A percentile compares a stretch with the other conserved stretches of the same genome.
phyloP scores from a whole-genome alignment of 2,888 invertebrate species.

The Dugesia japonica region DNA sequence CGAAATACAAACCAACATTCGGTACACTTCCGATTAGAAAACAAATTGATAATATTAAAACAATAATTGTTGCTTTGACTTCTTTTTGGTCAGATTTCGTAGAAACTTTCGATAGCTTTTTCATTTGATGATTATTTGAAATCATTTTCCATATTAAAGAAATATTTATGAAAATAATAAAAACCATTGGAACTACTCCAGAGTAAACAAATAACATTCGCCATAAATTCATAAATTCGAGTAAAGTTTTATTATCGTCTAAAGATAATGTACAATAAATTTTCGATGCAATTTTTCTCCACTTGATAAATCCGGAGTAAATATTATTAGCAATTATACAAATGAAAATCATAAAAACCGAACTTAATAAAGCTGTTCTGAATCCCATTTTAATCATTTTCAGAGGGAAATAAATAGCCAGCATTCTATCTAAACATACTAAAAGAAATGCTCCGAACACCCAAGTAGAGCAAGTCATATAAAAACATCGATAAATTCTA shows the following conservation, averaged over 20 bases:
- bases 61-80: not conserved
- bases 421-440: conserved; percentile 10
- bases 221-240: not conserved
- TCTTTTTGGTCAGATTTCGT: not conserved
- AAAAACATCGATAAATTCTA: not conserved
- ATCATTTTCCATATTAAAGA: conserved; percentile 4
- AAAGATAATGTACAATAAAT: not conserved
- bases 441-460: not conserved
- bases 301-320: not conserved
- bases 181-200: not conserved
- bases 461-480: conserved; percentile 20
- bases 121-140: not conserved
- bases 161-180: not conserved
- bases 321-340: conserved; percentile 1
- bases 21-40: not conserved
- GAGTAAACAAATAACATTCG: conserved; percentile 1
- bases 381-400: not conserved
- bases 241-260: not conserved
- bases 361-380: not conserved
- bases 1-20: not conserved
- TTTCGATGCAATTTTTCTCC: not conserved
- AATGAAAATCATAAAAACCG: not conserved
- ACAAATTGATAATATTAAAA: not conserved
- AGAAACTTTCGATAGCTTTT: not conserved
- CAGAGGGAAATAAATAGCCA: not conserved